A percentile compares a stretch with the other conserved stretches of the same genome.
Evolutionary conservation across 2,113 vertebrate genomes (phyloP).

Genomic region (Paramisgurnus dabryanus): DNA sequence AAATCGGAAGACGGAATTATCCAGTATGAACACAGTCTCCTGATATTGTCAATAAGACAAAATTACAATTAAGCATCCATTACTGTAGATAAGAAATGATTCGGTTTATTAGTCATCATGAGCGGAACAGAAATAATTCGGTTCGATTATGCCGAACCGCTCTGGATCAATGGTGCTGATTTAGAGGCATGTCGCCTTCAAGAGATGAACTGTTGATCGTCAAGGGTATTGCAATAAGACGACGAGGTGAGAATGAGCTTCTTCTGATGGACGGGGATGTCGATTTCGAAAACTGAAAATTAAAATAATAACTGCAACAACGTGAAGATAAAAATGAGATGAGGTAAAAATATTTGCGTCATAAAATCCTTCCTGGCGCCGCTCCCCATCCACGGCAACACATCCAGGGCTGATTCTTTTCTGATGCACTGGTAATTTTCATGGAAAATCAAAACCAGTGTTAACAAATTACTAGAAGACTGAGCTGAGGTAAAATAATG

Average conservation of each 20-base stretch:
- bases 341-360: neutral
- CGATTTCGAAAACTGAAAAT: neutral
- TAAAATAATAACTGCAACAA: neutral
- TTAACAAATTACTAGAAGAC: neutral
- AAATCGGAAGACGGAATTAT: neutral
- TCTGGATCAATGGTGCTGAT: neutral
- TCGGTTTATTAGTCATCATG: conserved; percentile 14
- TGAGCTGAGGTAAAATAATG: neutral
- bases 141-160: neutral
- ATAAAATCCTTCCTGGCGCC: conserved; percentile 15
- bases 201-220: conserved; percentile 34
- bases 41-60: neutral
- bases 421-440: neutral
- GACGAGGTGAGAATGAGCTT: neutral
- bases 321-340: neutral
- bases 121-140: neutral
- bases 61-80: neutral
- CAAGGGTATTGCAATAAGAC: conserved; percentile 34
- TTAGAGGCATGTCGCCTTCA: neutral
- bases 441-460: neutral
- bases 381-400: conserved; percentile 25
- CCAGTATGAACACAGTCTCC: neutral
- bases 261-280: neutral
- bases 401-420: neutral
- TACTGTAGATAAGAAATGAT: neutral